Base-by-base conservation (phyloP, 1,140 invertebrate species). In the Aphaenogaster ashmeadi region DNA sequence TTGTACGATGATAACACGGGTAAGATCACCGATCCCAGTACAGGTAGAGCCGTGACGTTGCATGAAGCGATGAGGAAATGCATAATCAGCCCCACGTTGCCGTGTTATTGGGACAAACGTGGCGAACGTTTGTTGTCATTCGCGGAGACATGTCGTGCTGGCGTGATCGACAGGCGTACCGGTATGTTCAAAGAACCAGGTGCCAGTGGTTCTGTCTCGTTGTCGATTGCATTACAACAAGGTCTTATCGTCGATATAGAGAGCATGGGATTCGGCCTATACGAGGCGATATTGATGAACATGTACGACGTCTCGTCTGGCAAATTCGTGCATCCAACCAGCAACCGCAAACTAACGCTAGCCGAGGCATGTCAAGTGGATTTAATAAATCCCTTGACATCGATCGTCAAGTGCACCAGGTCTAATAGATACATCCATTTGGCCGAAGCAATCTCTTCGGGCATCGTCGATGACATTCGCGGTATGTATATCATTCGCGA, bases 181-280 rank as follows among this genome's bases (percentile, higher is more conserved):
- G 98, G 98, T 3, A 97, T 97, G 87, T 98, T 99, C 92, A 97
- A 96, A 88, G 97, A 98, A 92, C 97, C 97, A 0, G 96, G 96
- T 66, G 97, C 97, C 11, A 97, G 97, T 77, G 95, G 96, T 67
- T 95, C 96, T 83, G 96, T 98, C 21, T 95, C 97, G 38, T 93
- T 98, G 5, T 97, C 96, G 18, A 96, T 97, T 89, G 98, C 98
- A 3, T 95, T 98, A 88, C 97, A 97, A 66, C 93, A 97, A 89
- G 98, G 98, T 18, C 96, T 98, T 47, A 98, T 99, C 89, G 96
- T 98, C 18, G 98, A 98, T 92, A 98, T 98, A 88, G 98, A 98
- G 95, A 97, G 96, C 78, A 97, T 97, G 36, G 97, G 97, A 72
- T 98, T 98, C 92, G 97, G 97, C 52, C 94, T 99, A 3, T 98